Evolutionary conservation across 2,797 vertebrate species (phyloP).

Genomic region (Malacoraja senta): DNA sequence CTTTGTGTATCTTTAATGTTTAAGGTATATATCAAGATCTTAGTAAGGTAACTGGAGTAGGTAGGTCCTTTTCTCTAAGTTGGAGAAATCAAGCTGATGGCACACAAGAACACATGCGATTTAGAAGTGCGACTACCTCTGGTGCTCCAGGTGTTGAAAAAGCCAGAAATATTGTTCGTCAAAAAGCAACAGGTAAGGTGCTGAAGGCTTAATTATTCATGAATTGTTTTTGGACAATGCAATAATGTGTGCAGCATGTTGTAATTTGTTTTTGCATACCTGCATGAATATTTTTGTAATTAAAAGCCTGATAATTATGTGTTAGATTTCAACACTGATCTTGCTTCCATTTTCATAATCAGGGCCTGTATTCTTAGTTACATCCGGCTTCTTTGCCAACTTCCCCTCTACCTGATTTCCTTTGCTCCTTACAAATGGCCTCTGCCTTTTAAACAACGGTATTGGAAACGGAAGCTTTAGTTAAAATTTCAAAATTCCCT

Average conservation of each 20-base stretch:
- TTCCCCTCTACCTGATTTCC: background rate
- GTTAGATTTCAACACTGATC: background rate
- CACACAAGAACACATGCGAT: slow-evolving; percentile 82
- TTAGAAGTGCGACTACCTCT: slow-evolving; percentile 90
- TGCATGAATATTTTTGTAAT: background rate
- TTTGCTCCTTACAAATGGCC: background rate
- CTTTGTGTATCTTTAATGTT: slow-evolving; percentile 40
- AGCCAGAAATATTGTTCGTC: slow-evolving; percentile 82
- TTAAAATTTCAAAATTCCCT: background rate
- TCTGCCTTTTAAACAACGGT: background rate
- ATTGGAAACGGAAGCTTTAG: background rate
- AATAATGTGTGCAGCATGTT: background rate
- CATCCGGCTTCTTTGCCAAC: background rate
- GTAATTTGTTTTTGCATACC: background rate
- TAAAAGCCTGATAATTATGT: background rate
- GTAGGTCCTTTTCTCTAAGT: slow-evolving; percentile 87
- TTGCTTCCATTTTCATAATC: background rate
- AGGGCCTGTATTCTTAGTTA: background rate
- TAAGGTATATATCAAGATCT: slow-evolving; percentile 75
- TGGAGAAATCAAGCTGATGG: slow-evolving; percentile 82
- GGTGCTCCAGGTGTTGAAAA: slow-evolving; percentile 90
- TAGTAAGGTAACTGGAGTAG: slow-evolving; percentile 75
- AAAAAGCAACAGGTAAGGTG: slow-evolving; percentile 83
- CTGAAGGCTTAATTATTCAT: background rate
- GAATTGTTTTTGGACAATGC: background rate